These are phyloP conservation scores for Tupaia chinensis DNA, from an alignment of 2,113 vertebrate species.

Conservation along the genomic window DNA sequence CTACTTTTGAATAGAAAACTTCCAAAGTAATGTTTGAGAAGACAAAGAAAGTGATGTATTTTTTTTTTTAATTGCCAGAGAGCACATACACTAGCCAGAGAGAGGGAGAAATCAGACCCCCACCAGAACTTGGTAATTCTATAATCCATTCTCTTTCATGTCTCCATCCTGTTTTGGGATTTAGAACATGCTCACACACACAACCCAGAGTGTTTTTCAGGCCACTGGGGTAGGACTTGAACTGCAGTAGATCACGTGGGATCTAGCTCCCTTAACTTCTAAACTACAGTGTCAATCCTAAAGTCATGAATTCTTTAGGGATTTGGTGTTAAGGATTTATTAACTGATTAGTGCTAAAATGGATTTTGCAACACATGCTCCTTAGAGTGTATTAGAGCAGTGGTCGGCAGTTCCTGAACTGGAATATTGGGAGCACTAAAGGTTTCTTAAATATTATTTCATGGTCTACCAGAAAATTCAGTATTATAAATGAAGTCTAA, in stretches of 20 bases:
- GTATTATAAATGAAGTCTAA: background rate
- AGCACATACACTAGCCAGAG: too few species aligned
- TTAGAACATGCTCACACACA: too few species aligned
- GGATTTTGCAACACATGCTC: background rate
- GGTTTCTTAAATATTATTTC: background rate
- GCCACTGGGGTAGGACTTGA: too few species aligned
- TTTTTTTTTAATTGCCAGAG: too few species aligned
- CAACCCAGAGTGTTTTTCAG: too few species aligned
- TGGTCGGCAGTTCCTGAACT: background rate
- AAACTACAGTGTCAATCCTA: too few species aligned
- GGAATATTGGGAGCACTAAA: background rate
- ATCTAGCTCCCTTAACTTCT: too few species aligned
- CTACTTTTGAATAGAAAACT: slow-evolving; percentile 12
- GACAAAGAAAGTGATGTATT: background rate
- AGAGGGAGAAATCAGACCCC: too few species aligned
- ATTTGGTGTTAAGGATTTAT: background rate
- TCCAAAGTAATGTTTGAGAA: background rate
- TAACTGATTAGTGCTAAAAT: background rate
- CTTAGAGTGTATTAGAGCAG: background rate
- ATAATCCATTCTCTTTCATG: too few species aligned
- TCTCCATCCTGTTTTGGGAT: too few species aligned
- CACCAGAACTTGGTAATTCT: too few species aligned
- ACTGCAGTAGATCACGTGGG: too few species aligned
- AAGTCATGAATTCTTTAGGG: background rate
- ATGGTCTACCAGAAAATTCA: background rate